Percentiles rank a stretch among this genome's conserved stretches.
phyloP scores from a whole-genome alignment of 2,888 invertebrate genomes.

The Zaprionus lineosus region DNA sequence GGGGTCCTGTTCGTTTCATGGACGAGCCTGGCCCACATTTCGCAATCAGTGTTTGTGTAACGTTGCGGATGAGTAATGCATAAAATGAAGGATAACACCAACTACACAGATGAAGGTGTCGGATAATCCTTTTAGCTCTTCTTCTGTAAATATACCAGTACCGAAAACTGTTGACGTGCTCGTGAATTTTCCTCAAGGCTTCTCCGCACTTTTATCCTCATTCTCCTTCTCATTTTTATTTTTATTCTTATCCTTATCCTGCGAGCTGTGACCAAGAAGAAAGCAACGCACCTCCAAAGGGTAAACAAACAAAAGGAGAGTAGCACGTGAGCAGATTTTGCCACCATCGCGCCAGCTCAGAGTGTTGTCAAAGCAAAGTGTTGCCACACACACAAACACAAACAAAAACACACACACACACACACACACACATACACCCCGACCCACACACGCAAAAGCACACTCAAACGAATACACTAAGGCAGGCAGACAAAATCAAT shows the following conservation, averaged over 20 bases:
- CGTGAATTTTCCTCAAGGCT: not conserved
- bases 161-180: too few species aligned
- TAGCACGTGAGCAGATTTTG: conserved; percentile 52
- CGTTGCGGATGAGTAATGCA: conserved; percentile 29
- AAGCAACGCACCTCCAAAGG: conserved; percentile 28
- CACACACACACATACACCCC: conserved; percentile 8
- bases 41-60: conserved; percentile 20
- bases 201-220: too few species aligned
- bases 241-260: too few species aligned
- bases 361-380: conserved; percentile 70
- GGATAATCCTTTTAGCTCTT: not conserved
- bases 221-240: too few species aligned
- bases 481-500: conserved; percentile 49
- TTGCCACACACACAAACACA: conserved; percentile 24
- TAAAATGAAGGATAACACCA: not conserved
- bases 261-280: too few species aligned
- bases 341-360: conserved; percentile 49
- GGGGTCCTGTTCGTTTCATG: too few species aligned
- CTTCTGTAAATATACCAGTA: not conserved
- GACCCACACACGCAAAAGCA: conserved; percentile 5
- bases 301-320: conserved; percentile 61
- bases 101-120: not conserved
- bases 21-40: conserved; percentile 18
- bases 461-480: conserved; percentile 5
- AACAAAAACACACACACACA: not conserved